Base-by-base conservation (phyloP, 1,140 invertebrate genomes). In the Alviniconcha marisindica region DNA sequence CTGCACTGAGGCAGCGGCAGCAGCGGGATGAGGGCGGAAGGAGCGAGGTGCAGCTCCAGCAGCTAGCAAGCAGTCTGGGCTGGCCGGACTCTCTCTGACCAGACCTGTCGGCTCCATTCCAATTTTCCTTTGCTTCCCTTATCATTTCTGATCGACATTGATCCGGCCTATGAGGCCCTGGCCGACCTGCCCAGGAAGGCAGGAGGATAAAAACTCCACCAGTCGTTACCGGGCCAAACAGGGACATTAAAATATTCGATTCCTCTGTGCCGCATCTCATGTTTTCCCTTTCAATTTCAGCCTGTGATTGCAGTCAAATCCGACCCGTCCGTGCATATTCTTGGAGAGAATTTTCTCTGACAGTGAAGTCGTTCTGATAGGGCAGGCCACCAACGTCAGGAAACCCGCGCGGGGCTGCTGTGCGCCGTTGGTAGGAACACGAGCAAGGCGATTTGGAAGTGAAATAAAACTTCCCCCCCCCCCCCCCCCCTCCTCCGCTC, bases 231-330 rank as follows among this genome's bases (percentile, higher is more conserved):
- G 44, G 44, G 44, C 73, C 36, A 80, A 80, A 69, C 78, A 69
- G 56, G 56, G 56, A 80, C 78, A 80, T 80, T 80, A 80, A 80
- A 80, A 80, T 80, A 80, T 80, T 80, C 78, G 78, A 80, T 80
- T 80, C 56, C 78, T 66, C 78, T 66, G 31, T 28, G 54, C 78
- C 56, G 40, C 78, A 80, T 80, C 78, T 80, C 78, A 80, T 66
- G 78, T 80, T 80, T 80, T 80, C 78, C 78, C 78, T 80, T 80
- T 80, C 78, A 80, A 80, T 80, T 80, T 66, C 78, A 38, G 40
- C 78, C 44, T 80, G 78, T 80, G 78, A 80, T 80, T 80, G 78
- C 78, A 80, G 78, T 80, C 78, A 80, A 80, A 80, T 80, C 78
- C 78, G 60, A 80, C 28, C 78, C 60, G 56, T 7, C 40, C 51